Evolutionary conservation across 2,888 invertebrate species (phyloP), one percentile per base, ranked within the genome.

Genomic region (Drosophila merina): DNA sequence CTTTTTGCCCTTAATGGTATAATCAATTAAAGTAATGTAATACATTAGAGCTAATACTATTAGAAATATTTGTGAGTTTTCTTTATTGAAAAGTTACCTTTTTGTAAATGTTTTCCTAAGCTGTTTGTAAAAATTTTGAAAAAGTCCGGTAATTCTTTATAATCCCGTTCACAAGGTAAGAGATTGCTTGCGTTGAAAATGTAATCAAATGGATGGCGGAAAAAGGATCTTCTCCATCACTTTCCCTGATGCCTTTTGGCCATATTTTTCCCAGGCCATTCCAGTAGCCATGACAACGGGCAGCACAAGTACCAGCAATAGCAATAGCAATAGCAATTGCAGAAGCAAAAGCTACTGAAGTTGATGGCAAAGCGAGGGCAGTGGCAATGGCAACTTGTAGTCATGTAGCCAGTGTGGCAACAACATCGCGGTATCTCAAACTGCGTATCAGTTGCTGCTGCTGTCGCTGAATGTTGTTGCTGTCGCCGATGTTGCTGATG

Each of bases 381-480:
- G 52, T 52, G 70, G 54, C 55, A 56, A 57, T 75, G 66, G 64
- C 62, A 72, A 67, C 70, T 72, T 72, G 72, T 72, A 64, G 79
- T 55, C 74, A 38, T 82, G 86, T 82, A 62, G 74, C 64, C 63
- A 72, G 74, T 80, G 80, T 86, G 86, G 74, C 86, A 59, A 85
- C 83, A 82, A 79, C 86, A 72, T 69, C 54, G 72, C 68, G 40
- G 63, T 80, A 80, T 80, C 86, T 79, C 56, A 42, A 44, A 68
- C 67, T 56, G 64, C 47, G 67, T 86, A 86, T 80, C 83, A 83
- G 60, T 69, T 52, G 47, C 47, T 52, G 45, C 30, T 38, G 63
- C 55, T 60, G 57, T 57, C 50, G 55, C 50, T 30, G 48, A 56
- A 33, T 36, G 57, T 45, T 50, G 50, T 10, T 38, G 54, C 45